Evolutionary conservation across 2,113 vertebrate species (phyloP).

Genomic region (Caretta caretta): DNA sequence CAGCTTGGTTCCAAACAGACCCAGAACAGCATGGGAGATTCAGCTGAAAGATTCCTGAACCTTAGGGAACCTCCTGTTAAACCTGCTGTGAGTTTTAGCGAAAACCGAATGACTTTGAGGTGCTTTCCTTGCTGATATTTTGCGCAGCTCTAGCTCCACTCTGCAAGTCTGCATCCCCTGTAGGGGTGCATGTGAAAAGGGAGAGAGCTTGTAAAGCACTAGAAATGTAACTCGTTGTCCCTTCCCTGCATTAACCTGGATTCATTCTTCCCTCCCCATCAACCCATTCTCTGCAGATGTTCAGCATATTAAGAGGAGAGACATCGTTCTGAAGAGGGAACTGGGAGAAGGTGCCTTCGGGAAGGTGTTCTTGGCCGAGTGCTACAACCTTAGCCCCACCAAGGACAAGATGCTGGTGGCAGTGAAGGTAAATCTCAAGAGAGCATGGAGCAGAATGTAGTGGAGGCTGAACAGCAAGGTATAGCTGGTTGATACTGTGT

Average conservation of each 20-base stretch:
- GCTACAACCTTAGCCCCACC: constrained; percentile 97
- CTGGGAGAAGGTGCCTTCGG: constrained; percentile 98
- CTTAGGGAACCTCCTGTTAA: background rate
- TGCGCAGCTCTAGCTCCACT: constrained; percentile 19
- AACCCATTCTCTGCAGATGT: constrained; percentile 85
- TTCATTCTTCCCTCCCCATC: constrained; percentile 39
- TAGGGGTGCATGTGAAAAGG: constrained; percentile 35
- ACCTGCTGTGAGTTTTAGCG: background rate
- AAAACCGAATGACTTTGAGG: background rate
- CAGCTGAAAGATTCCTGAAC: background rate
- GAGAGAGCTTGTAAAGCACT: constrained; percentile 16
- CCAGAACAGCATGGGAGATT: constrained; percentile 7
- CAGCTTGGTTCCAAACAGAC: constrained; percentile 1
- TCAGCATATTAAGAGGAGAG: constrained; percentile 96
- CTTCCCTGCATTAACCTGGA: constrained; percentile 63
- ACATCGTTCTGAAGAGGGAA: constrained; percentile 98
- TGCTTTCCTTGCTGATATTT: constrained; percentile 37
- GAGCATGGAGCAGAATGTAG: background rate
- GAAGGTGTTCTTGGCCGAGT: constrained; percentile 98
- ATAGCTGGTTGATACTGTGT: background rate
- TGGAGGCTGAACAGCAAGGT: rapidly evolving
- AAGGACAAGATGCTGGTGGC: constrained; percentile 99
- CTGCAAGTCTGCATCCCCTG: background rate
- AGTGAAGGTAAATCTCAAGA: constrained; percentile 88
- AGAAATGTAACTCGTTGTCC: constrained; percentile 61